Base-by-base conservation (phyloP, 2,797 vertebrate genomes). In the Helarctos malayanus region DNA sequence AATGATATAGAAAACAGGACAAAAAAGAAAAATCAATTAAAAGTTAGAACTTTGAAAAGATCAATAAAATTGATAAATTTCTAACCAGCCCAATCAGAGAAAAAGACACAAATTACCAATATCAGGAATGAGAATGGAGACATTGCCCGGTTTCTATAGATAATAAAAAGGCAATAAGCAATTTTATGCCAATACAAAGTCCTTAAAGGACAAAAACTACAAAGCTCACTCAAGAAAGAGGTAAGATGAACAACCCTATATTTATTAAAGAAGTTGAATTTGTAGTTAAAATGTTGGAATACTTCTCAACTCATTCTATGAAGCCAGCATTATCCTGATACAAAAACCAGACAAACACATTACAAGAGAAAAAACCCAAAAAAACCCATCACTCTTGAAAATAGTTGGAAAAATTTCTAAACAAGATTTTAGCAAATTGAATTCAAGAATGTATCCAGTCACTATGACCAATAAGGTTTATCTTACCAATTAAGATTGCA, bases 91-190 rank as follows among this genome's bases (percentile, higher is more conserved):
- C 52, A 54, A 81, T 35, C 78, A 81, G 76, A 80, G 63, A 69
- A 63, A 91, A 91, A 81, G 65, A 92, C 45, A 91, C 32, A 92
- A 52, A 52, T 86, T 68, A 57, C 32, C 38, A 79, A 35, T 57
- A 78, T 80, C 54, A 69, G 38, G 45, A 59, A 49, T 57, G 61
- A 87, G 21, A 47, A 68, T 69, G 56, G n/a, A 75, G 38, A 68
- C 23, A 93, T 0, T 83, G 45, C 5, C 45, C 41, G 16, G 13
- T 80, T 80, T 80, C 61, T 57, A 79, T 23, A 93, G 82, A 59
- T 79, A 69, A 56, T 49, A 69, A 69, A 86, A 69, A 79, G 16
- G 75, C 57, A 80, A 93, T 57, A 93, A 80, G 41, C 13, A 71
- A 87, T 9, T 80, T 79, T 59, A 87, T 29, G 63, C 23, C 19